Conservation (phyloP, 2,113 vertebrate genomes). For the Ellobius talpinus region DNA sequence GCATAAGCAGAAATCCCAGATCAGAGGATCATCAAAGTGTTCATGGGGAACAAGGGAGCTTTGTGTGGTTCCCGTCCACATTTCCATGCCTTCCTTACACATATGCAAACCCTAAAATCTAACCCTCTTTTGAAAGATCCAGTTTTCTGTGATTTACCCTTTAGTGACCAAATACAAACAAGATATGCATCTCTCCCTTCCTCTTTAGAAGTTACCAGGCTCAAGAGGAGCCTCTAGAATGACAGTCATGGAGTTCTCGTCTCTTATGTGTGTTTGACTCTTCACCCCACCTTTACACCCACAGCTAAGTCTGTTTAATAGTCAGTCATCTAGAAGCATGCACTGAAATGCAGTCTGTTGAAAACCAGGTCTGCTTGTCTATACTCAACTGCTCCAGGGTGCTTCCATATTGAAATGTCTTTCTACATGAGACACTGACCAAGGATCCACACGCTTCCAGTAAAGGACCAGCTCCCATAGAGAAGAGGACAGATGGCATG, state of each 20-base stretch:
- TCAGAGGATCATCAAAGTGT: not conserved
- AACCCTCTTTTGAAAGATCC: no score
- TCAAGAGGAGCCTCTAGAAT: no score
- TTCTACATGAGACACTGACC: not conserved
- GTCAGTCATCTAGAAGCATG: not conserved
- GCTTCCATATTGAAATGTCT: not conserved
- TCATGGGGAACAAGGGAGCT: not conserved
- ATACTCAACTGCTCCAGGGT: not conserved
- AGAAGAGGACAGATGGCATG: not conserved
- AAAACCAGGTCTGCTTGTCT: not conserved
- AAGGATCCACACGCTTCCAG: not conserved
- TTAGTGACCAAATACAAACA: not conserved
- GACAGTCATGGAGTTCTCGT: not conserved
- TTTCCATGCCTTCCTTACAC: not conserved
- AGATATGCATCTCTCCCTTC: no score
- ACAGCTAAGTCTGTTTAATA: not conserved
- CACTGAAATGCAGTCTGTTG: not conserved
- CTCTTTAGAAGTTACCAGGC: no score
- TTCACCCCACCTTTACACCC: not conserved
- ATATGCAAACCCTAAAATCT: not conserved
- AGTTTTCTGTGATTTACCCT: not conserved
- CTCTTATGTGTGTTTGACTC: not conserved
- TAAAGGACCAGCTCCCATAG: not conserved
- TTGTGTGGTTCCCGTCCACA: no score
- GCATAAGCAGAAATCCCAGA: not conserved